Conservation (phyloP, 2,888 invertebrate species). For the Eupithecia subfuscata region DNA sequence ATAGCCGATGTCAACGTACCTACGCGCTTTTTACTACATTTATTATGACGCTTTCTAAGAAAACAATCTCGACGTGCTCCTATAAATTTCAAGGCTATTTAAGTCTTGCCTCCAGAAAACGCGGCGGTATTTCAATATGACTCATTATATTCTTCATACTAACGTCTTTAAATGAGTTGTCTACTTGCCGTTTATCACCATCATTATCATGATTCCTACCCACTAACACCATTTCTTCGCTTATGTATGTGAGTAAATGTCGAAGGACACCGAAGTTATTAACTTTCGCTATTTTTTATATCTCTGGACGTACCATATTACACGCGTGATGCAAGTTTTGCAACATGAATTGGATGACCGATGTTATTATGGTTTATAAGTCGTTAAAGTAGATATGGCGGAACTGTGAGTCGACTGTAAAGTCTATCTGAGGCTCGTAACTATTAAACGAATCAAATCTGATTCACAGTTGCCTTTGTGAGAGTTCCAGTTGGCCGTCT, state of each 20-base stretch:
- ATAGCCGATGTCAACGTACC: slow-evolving; percentile 70
- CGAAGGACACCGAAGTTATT: slow-evolving; percentile 29
- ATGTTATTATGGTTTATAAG: slow-evolving; percentile 53
- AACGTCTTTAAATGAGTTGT: slow-evolving; percentile 41
- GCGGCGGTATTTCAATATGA: slow-evolving; percentile 40
- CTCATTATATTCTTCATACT: slow-evolving; percentile 37
- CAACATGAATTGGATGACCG: slow-evolving; percentile 52
- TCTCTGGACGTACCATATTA: slow-evolving; percentile 29
- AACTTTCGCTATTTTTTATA: slow-evolving; percentile 25
- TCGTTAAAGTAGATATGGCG: slow-evolving; percentile 45
- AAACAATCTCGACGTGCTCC: slow-evolving; percentile 53
- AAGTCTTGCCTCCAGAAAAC: slow-evolving; percentile 34
- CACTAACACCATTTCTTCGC: slow-evolving; percentile 18
- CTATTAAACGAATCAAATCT: slow-evolving; percentile 75
- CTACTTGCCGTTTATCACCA: slow-evolving; percentile 43
- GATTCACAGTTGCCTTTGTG: slow-evolving; percentile 72
- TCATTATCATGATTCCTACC: slow-evolving; percentile 35
- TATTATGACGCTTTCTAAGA: slow-evolving; percentile 58
- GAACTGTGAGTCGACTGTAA: slow-evolving; percentile 63
- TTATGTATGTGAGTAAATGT: slow-evolving; percentile 28
- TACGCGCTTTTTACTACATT: slow-evolving; percentile 61
- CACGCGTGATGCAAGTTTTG: slow-evolving; percentile 31
- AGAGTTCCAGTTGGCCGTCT: slow-evolving; percentile 62
- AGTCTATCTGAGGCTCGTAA: slow-evolving; percentile 67
- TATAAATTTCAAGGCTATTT: slow-evolving; percentile 49